These are phyloP conservation scores for Neelides sp. DNA, from an alignment of 1,140 invertebrate genomes.

Conservation along the genomic window DNA sequence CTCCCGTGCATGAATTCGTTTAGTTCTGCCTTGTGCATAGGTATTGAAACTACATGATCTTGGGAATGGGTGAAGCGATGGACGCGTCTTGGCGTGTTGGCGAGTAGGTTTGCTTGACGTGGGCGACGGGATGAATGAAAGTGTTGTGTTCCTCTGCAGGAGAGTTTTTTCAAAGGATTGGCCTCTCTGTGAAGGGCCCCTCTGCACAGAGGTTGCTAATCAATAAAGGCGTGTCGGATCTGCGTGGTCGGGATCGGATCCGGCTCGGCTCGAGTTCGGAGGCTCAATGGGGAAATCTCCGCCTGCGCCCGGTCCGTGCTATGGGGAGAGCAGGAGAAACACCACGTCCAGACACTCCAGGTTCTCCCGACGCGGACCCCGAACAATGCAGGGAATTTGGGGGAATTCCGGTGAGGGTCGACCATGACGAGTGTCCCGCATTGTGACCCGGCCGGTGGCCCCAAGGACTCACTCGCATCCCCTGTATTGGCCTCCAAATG, in stretches of 20 bases:
- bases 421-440: no score
- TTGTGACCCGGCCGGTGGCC: no score
- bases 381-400: no score
- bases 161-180: no score
- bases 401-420: no score
- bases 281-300: neutral
- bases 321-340: no score
- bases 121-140: neutral
- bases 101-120: neutral
- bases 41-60: neutral
- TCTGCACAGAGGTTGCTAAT: no score
- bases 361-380: no score
- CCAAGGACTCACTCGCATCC: neutral
- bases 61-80: neutral
- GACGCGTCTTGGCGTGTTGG: neutral
- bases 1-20: neutral
- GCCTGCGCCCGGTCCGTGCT: no score
- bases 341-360: no score
- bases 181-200: no score
- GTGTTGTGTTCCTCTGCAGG: neutral
- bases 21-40: neutral
- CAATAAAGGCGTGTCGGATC: conserved; percentile 24
- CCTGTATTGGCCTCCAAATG: no score
- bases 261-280: neutral
- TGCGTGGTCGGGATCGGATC: conserved; percentile 6